These are phyloP conservation scores for Bostrychus sinensis DNA, from an alignment of 2,113 vertebrate genomes.

Conservation along the genomic window DNA sequence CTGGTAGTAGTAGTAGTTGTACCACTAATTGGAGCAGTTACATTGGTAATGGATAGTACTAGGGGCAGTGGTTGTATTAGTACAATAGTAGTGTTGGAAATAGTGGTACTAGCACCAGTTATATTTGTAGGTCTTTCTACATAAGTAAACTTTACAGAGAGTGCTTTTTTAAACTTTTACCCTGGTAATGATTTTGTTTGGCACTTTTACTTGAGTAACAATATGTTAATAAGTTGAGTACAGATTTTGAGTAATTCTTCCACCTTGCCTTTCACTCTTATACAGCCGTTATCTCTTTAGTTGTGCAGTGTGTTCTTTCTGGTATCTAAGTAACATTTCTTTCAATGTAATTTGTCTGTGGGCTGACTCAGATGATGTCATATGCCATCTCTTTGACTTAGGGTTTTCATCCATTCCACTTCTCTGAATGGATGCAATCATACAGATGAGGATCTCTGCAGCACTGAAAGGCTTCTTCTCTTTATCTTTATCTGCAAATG, in stretches of 20 bases:
- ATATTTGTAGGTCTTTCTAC: no score
- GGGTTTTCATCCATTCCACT: slow-evolving; percentile 54
- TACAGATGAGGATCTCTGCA: slow-evolving; percentile 39
- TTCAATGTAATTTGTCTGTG: slow-evolving; percentile 32
- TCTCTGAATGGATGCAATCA: slow-evolving; percentile 66
- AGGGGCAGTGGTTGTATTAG: no score
- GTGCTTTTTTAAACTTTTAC: no score
- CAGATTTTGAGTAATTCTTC: not conserved
- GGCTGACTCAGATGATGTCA: slow-evolving; percentile 47
- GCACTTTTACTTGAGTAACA: not conserved
- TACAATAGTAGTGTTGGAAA: no score
- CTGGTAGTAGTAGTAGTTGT: no score
- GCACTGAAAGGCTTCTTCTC: slow-evolving; percentile 47
- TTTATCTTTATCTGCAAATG: slow-evolving; percentile 47
- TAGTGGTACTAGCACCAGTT: no score
- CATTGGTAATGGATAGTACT: no score
- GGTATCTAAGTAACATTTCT: slow-evolving; percentile 40
- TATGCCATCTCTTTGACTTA: slow-evolving; percentile 41
- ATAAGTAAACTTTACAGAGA: no score
- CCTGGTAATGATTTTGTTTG: no score
- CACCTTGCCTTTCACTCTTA: not conserved
- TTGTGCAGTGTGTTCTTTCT: slow-evolving; percentile 24
- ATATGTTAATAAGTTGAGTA: not conserved
- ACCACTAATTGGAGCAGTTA: no score
- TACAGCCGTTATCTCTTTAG: slow-evolving; percentile 29